Base-by-base conservation (phyloP, 2,888 invertebrate species). In the Malthinus flaveolus region DNA sequence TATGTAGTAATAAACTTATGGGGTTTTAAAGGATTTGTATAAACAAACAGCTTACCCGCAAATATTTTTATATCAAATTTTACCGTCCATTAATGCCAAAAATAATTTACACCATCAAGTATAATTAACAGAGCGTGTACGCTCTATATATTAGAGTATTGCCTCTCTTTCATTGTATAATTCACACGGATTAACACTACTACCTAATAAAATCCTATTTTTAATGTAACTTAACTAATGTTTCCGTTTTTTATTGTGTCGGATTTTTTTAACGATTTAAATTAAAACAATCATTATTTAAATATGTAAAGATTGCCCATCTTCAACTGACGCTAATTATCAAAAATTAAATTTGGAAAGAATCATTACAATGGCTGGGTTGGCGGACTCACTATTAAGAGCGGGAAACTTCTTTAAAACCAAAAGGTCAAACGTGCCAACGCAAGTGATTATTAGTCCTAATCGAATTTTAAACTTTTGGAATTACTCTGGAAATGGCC, bases 1-100 rank as follows among this genome's bases (percentile, higher is more conserved):
- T 42, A 42, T 42, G 39, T 42, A 9, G 39, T 23, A 42, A 42
- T 42, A 42, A 42, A 42, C 23, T 13, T 42, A 42, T 15, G 39
- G 39, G 39, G 39, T 42, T 42, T 39, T 42, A n/a, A 23, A 15
- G 13, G 31, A 51, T 59, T 49, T 54, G 31, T 54, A 49, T 54
- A 59, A 55, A 59, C 54, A 59, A 54, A 54, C 58, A 49, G 54
- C 39, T 53, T 39, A 36, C 53, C 48, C 32, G 11, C 13, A 48
- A 52, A 58, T 47, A 45, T 59, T 59, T 59, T 54, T 50, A 53
- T 52, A 59, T 54, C 44, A 50, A 50, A 46, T 54, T 54, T 54
- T 53, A 58, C 54, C 50, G 59, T 54, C 59, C 59, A 59, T 59
- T 59, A 59, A 55, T 51, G 59, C 59, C 59, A 55, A 59, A 58